A percentile compares a stretch with the other conserved stretches of the same genome.
These are phyloP conservation scores for Mesodorylaimus sp. DNA, from an alignment of 2,888 invertebrate species.

Conservation along the genomic window DNA sequence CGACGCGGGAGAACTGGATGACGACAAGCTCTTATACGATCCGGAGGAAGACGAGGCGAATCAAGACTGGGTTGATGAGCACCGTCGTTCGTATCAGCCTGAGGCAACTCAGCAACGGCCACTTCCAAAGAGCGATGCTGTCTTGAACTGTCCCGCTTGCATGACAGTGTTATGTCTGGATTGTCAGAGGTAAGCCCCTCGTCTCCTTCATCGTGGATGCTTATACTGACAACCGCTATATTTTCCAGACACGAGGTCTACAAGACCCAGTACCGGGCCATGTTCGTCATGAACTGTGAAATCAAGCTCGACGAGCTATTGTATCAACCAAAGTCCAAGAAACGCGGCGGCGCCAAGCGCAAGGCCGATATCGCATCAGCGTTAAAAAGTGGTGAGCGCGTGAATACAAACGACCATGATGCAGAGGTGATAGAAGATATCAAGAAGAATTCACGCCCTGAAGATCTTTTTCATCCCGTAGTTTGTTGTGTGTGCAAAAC, in stretches of 20 bases:
- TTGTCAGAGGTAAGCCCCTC: constrained; percentile 37
- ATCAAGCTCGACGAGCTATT: constrained; percentile 29
- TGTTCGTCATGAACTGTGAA: constrained; percentile 43
- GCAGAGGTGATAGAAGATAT: background rate
- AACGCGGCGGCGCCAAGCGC: background rate
- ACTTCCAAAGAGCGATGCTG: constrained; percentile 39
- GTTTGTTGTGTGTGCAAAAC: constrained; percentile 39
- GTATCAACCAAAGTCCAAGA: constrained; percentile 17
- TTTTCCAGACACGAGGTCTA: constrained; percentile 37
- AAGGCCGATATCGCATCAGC: background rate
- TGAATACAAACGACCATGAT: constrained; percentile 8
- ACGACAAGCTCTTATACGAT: constrained; percentile 40
- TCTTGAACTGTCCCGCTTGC: constrained; percentile 43
- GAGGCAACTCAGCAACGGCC: constrained; percentile 7
- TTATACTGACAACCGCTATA: background rate
- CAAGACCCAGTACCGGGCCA: constrained; percentile 42
- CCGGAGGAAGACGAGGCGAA: constrained; percentile 40
- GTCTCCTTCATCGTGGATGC: background rate
- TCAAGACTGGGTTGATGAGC: constrained; percentile 39
- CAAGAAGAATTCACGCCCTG: constrained; percentile 4
- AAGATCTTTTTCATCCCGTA: constrained; percentile 38
- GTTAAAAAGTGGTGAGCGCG: constrained; percentile 20
- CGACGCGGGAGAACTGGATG: too few relatives aligned
- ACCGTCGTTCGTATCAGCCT: constrained; percentile 20
- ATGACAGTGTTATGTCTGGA: constrained; percentile 42